Conservation (phyloP, 2,797 vertebrate species). For the Argya squamiceps region DNA sequence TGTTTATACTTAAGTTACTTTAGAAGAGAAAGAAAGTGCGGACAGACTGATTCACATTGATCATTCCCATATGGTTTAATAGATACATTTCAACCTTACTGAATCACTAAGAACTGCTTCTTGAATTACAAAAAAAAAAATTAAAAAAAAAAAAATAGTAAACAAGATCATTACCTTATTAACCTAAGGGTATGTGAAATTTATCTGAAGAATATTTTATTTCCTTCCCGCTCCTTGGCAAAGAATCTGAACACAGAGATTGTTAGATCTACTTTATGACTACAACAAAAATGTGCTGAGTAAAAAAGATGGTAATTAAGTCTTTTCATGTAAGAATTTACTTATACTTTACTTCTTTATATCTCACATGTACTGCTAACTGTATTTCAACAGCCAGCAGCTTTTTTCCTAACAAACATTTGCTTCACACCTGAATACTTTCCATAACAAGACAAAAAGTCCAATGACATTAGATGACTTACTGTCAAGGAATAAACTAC, state of each 20-base stretch:
- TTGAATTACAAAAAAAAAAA: slow-evolving; percentile 65
- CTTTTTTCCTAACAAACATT: not conserved
- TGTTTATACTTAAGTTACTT: slow-evolving; percentile 25
- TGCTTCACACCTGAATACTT: not conserved
- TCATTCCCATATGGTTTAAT: slow-evolving; percentile 51
- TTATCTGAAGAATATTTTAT: slow-evolving; percentile 74
- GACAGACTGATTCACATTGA: slow-evolving; percentile 41
- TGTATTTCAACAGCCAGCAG: slow-evolving; percentile 22
- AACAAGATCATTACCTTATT: slow-evolving; percentile 20
- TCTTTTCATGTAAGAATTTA: slow-evolving; percentile 74
- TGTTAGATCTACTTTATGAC: slow-evolving; percentile 76
- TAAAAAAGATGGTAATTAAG: slow-evolving; percentile 69
- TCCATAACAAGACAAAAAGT: slow-evolving; percentile 23
- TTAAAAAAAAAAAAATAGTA: not conserved
- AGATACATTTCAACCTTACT: slow-evolving; percentile 51
- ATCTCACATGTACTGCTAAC: not conserved
- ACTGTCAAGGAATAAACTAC: slow-evolving; percentile 16
- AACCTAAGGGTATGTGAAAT: slow-evolving; percentile 77
- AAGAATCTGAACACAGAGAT: slow-evolving; percentile 70
- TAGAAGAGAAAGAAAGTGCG: slow-evolving; percentile 47
- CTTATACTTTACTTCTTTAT: slow-evolving; percentile 22
- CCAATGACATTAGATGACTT: not conserved
- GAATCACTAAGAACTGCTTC: slow-evolving; percentile 58
- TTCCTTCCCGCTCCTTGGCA: slow-evolving; percentile 16
- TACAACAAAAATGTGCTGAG: slow-evolving; percentile 68